phyloP scores from a whole-genome alignment of 2,113 vertebrate species.

The Nasalis larvatus region DNA sequence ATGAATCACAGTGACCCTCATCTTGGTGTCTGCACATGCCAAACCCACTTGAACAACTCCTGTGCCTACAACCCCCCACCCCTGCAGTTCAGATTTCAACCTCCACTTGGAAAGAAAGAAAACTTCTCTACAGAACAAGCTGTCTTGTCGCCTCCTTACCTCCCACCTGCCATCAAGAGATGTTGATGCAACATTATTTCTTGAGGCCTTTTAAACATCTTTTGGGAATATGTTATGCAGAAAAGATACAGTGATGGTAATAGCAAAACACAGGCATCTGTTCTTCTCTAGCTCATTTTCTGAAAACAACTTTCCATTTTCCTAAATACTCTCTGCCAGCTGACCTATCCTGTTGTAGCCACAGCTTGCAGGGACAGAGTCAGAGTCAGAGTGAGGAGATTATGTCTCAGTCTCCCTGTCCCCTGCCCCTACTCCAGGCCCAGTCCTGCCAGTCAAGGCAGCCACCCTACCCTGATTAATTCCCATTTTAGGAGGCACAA shows the following conservation, averaged over 20 bases:
- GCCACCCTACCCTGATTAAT: background rate
- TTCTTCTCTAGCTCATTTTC: background rate
- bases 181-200: background rate
- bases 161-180: background rate
- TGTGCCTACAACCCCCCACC: background rate
- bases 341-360: rapidly evolving
- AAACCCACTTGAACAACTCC: background rate
- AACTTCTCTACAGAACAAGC: background rate
- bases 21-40: background rate
- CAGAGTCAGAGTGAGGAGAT: no score
- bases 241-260: background rate
- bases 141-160: background rate
- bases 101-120: background rate
- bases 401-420: background rate
- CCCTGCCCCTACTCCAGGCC: rapidly evolving
- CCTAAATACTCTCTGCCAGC: background rate
- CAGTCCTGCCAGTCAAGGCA: no score
- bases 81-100: background rate
- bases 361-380: no score
- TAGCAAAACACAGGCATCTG: background rate
- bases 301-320: background rate
- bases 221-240: background rate
- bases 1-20: rapidly evolving
- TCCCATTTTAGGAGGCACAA: no score
- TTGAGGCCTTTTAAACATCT: background rate